These are phyloP conservation scores for Drosophila testacea DNA, from an alignment of 2,888 invertebrate species.

Conservation along the genomic window DNA sequence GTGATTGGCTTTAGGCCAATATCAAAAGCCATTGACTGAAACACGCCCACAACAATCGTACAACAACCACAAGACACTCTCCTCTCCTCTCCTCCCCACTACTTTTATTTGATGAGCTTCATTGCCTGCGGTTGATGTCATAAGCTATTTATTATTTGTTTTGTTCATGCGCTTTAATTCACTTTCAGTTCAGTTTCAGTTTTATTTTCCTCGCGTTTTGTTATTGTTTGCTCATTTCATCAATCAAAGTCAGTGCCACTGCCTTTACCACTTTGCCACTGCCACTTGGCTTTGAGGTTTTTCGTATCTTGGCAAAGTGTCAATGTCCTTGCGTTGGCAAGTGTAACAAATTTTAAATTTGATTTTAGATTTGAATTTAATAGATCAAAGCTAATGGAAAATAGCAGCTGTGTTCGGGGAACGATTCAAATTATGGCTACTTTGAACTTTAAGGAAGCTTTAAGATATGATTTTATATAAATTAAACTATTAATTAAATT, in stretches of 20 bases:
- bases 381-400: conserved; percentile 17
- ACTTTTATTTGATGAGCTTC: conserved; percentile 43
- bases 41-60: conserved; percentile 33
- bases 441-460: conserved; percentile 1
- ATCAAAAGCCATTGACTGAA: conserved; percentile 31
- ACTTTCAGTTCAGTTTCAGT: conserved; percentile 56
- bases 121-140: conserved; percentile 61
- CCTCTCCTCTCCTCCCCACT: conserved; percentile 7
- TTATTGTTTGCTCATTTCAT: conserved; percentile 58
- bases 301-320: conserved; percentile 44
- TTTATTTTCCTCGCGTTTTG: conserved; percentile 45
- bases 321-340: conserved; percentile 58
- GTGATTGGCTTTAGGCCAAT: conserved; percentile 50
- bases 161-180: conserved; percentile 61
- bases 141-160: conserved; percentile 63
- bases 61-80: conserved; percentile 19
- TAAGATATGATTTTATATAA: neutral
- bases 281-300: conserved; percentile 26
- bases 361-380: conserved; percentile 24
- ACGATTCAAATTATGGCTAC: neutral
- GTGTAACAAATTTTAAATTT: conserved; percentile 53
- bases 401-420: neutral
- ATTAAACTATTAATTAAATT: no score
- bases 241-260: conserved; percentile 61
- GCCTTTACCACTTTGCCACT: conserved; percentile 13